A percentile compares a stretch with the other conserved stretches of the same genome.
These are phyloP conservation scores for Oryctes rhinoceros DNA, from an alignment of 1,140 invertebrate genomes.

Conservation along the genomic window DNA sequence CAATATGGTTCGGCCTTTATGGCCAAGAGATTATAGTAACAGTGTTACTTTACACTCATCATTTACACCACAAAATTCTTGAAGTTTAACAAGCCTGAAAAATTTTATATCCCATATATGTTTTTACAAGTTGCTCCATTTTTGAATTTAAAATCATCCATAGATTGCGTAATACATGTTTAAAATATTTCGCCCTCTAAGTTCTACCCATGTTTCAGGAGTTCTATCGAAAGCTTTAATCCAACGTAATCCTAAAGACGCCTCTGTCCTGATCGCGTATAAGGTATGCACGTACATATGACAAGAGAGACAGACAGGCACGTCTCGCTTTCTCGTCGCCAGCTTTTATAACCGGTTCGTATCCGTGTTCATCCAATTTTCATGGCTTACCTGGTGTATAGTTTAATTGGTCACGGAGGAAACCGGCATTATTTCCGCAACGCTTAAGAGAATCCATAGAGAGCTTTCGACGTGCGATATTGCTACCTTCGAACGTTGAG, in stretches of 20 bases:
- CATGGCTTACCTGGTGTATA: constrained; percentile 14
- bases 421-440: constrained; percentile 13
- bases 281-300: not conserved
- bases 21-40: too few relatives aligned
- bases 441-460: not conserved
- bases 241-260: not conserved
- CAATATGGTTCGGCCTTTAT: too few relatives aligned
- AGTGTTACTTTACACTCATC: too few relatives aligned
- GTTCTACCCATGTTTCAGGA: not conserved
- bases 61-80: too few relatives aligned
- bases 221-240: too few relatives aligned
- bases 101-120: too few relatives aligned
- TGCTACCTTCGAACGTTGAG: not conserved
- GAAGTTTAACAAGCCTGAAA: too few relatives aligned
- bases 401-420: constrained; percentile 17
- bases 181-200: too few relatives aligned
- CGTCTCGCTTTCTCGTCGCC: not conserved
- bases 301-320: not conserved
- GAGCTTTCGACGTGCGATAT: constrained; percentile 4
- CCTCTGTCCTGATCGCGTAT: not conserved
- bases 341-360: not conserved
- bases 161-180: too few relatives aligned
- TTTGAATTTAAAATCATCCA: too few relatives aligned
- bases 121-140: too few relatives aligned
- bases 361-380: constrained; percentile 18